Evolutionary conservation across 2,797 vertebrate genomes (phyloP).

Genomic region (Carapus acus): DNA sequence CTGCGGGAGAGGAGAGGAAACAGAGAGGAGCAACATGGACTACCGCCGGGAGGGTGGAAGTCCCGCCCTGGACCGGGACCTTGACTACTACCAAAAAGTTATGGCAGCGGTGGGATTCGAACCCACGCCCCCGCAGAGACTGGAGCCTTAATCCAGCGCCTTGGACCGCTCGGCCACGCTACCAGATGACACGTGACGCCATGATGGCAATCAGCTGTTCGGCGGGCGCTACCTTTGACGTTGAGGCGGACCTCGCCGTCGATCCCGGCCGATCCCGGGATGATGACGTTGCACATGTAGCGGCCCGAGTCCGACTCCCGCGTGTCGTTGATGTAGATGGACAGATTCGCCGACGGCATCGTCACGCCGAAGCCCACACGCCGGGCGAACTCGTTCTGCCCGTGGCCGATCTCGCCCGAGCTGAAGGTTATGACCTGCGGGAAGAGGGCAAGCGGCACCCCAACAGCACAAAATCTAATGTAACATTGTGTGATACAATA

Average conservation of each 20-base stretch:
- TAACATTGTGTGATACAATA: background rate
- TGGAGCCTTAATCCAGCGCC: conserved; percentile 80
- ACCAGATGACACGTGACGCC: no score
- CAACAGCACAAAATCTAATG: no score
- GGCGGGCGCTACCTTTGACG: conserved; percentile 75
- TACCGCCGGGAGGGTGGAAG: no score
- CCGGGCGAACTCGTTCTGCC: conserved; percentile 64
- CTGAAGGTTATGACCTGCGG: conserved; percentile 80
- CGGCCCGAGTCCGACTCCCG: conserved; percentile 80
- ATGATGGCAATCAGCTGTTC: no score
- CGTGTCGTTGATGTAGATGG: conserved; percentile 82
- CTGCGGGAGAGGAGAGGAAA: conserved; percentile 59
- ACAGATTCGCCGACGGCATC: conserved; percentile 79
- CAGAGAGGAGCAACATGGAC: no score
- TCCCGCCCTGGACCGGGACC: no score
- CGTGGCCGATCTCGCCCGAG: conserved; percentile 69
- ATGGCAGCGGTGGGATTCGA: conserved; percentile 70
- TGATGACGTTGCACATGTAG: conserved; percentile 80
- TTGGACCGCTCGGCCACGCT: conserved; percentile 85
- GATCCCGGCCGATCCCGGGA: conserved; percentile 63
- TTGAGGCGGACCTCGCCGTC: conserved; percentile 69
- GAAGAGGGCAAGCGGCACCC: background rate
- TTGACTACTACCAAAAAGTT: no score
- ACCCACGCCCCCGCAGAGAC: conserved; percentile 76
- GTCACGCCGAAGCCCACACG: conserved; percentile 75